Evolutionary conservation across 2,797 vertebrate species (phyloP), one percentile per base, ranked within the genome.

Genomic region (Liparis tanakae): DNA sequence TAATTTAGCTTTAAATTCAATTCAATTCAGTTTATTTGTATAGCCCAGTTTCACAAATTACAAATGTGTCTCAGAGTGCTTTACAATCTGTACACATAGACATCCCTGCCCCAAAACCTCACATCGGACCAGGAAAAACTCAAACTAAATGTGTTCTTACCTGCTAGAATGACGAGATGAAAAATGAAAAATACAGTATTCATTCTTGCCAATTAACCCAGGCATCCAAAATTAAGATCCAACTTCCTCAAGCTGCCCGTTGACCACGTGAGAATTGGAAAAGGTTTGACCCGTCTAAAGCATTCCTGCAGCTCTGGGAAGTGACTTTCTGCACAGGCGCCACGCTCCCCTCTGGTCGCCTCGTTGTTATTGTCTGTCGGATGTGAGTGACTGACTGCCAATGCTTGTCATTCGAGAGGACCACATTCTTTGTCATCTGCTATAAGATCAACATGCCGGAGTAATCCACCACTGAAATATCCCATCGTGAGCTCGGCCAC

Each of bases 381-480:
- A 87, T 84, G 85, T 79, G 86, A 88, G 69, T 74, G 81, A 85
- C 70, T 55, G 58, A 44, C 73, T 80, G 83, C 88, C 81, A 85
- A 76, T 67, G 70, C 75, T 74, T 85, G 92, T 87, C 84, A 92
- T 85, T 65, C 69, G 91, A 92, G 90, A 89, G 76, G 87, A 66
- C 70, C 61, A 34, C 90, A 81, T 88, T 88, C 82, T 83, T 64
- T 76, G 79, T 80, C 85, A 72, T 85, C 60, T 86, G 84, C 74
- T 87, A 67, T 34, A 70, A 91, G 86, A 87, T 88, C 80, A 80
- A 88, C 88, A 85, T 93, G 75, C 87, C 85, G 25, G 59, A 55
- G 74, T 92, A 89, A 91, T 90, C 87, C 80, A 59, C 37, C 72
- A 82, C 90, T 80, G 78, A 90, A 91, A 90, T 90, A 88, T 83